Evolutionary conservation across 2,797 vertebrate genomes (phyloP).

Genomic region (Malacoctenus gilli): DNA sequence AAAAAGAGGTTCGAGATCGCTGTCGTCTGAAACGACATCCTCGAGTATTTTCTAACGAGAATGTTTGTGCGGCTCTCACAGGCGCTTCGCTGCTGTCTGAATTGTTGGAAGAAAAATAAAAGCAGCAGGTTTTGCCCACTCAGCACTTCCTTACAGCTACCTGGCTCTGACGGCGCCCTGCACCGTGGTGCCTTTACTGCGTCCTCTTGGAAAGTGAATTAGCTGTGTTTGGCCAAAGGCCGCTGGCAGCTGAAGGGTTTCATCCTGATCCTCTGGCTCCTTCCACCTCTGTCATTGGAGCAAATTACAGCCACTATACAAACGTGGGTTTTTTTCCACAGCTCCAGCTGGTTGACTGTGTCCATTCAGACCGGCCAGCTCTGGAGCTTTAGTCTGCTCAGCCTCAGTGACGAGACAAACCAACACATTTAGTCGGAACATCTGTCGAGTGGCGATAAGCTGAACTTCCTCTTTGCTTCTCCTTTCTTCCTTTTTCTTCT

Average conservation of each 20-base stretch:
- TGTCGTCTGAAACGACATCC: background rate
- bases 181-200: constrained; percentile 52
- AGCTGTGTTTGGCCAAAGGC: constrained; percentile 65
- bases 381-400: constrained; percentile 45
- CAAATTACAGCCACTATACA: constrained; percentile 66
- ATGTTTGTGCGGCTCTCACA: too few relatives aligned
- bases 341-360: constrained; percentile 58
- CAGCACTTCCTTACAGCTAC: constrained; percentile 46
- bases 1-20: background rate
- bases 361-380: constrained; percentile 53
- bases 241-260: constrained; percentile 59
- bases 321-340: constrained; percentile 48
- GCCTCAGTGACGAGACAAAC: constrained; percentile 48
- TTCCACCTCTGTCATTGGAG: constrained; percentile 62
- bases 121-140: constrained; percentile 25
- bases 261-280: constrained; percentile 57
- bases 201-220: constrained; percentile 65
- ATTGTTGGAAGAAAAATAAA: background rate
- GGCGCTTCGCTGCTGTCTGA: background rate
- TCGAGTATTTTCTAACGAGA: background rate
- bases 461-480: constrained; percentile 37
- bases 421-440: constrained; percentile 55
- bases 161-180: constrained; percentile 21
- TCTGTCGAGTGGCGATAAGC: constrained; percentile 73
- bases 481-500: constrained; percentile 18